Conservation (phyloP, 2,888 invertebrate species). For the Polyommatus icarus region DNA sequence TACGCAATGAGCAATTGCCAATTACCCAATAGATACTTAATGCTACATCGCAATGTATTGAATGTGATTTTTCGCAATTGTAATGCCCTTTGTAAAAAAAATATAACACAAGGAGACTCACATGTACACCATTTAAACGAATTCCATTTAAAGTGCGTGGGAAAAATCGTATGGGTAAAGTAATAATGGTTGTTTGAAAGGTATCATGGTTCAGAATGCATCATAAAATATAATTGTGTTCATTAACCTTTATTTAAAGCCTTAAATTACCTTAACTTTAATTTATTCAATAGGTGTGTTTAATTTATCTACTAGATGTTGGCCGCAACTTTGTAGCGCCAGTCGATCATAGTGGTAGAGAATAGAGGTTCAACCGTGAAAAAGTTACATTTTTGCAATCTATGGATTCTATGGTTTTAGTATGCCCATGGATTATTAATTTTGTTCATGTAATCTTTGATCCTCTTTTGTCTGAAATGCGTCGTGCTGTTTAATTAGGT, state of each 20-base stretch:
- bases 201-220: not conserved
- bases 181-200: not conserved
- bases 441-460: no score
- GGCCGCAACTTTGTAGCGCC: no score
- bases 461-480: not conserved
- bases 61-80: conserved; percentile 10
- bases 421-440: no score
- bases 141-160: conserved; percentile 13
- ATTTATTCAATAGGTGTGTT: not conserved
- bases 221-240: not conserved
- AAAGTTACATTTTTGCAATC: no score
- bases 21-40: not conserved
- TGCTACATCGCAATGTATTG: not conserved
- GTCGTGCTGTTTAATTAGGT: not conserved
- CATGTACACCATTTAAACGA: conserved; percentile 18
- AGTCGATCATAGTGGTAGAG: not conserved
- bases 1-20: not conserved
- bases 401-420: no score
- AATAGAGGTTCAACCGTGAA: no score
- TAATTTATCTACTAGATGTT: not conserved
- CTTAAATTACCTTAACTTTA: not conserved
- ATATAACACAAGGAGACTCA: conserved; percentile 21
- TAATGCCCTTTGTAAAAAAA: conserved; percentile 14
- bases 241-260: not conserved
- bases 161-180: not conserved